Base-by-base conservation (phyloP, 2,888 invertebrate genomes). In the Spodoptera exigua region DNA sequence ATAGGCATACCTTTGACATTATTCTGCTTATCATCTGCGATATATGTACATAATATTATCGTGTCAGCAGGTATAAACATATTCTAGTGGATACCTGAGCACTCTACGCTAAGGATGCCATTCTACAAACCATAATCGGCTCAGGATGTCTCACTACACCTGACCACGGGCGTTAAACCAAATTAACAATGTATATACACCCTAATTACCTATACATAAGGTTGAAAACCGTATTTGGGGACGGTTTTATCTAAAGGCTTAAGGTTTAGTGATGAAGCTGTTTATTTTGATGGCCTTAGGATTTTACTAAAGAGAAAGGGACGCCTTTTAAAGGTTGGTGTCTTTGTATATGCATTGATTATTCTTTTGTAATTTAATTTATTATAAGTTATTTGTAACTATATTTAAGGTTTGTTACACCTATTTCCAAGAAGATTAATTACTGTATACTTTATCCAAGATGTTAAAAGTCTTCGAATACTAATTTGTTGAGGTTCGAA, bases 81-180 rank as follows among this genome's bases (percentile, higher is more conserved):
- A 40, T 46, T 44, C n/a, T 44, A 47, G 12, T 70, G 52, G 43
- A 63, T 58, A 51, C 53, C 46, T 13, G 66, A 69, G 44, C 61
- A 56, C 67, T 67, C 54, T 57, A 40, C 59, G 36, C 41, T n/a
- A 41, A 62, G 48, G 47, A 54, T 43, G 48, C 64, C 70, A 65
- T 62, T 70, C 52, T 39, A 45, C 48, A 43, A 16, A 40, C 43
- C 39, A 40, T 75, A 74, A 72, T 72, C 68, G 72, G 61, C 73
- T 79, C 74, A 71, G 61, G 69, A 81, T 76, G 72, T 79, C 77
- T 80, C 74, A 79, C 79, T 77, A 80, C 86, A 87, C 86, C 86
- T 87, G 86, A 84, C 81, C 83, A 80, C 72, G 48, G 55, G 67
- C 67, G 77, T 84, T 82, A 82, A 75, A 76, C 74, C 62, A 74